Conservation (phyloP, 64 coral and sea anemone genomes). For the Actinia equina region DNA sequence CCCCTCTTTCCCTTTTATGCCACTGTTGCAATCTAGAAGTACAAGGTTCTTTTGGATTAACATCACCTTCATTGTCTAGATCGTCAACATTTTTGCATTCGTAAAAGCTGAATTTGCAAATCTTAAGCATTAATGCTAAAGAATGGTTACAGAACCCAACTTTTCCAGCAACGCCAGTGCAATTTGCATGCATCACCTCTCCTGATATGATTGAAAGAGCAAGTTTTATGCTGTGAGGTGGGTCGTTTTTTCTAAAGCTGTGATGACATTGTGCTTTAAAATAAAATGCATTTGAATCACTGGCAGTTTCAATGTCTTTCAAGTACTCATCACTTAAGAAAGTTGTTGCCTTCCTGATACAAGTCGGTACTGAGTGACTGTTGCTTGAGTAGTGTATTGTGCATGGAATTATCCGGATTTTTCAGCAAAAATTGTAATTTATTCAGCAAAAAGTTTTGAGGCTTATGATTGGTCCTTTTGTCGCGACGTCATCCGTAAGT, state of each 20-base stretch:
- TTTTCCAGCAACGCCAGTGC: constrained; percentile 31
- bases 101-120: constrained; percentile 55
- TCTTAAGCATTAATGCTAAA: constrained; percentile 47
- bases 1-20: constrained; percentile 47
- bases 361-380: constrained; percentile 30
- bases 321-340: constrained; percentile 43
- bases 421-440: too few species aligned
- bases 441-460: background rate
- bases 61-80: constrained; percentile 30
- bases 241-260: constrained; percentile 45
- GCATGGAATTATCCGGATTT: too few species aligned
- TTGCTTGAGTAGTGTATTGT: background rate
- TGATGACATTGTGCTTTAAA: constrained; percentile 30
- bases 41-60: constrained; percentile 27
- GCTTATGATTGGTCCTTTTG: too few species aligned
- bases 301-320: constrained; percentile 29
- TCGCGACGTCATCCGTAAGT: too few species aligned
- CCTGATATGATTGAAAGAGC: constrained; percentile 33
- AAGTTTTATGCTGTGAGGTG: constrained; percentile 41
- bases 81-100: constrained; percentile 35
- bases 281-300: constrained; percentile 29
- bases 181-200: constrained; percentile 42
- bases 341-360: constrained; percentile 28
- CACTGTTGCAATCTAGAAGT: constrained; percentile 54
- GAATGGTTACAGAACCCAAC: constrained; percentile 39